Evolutionary conservation across 1,140 invertebrate species (phyloP), one percentile per base, ranked within the genome.

Genomic region (Pseudomyrmex concolor): DNA sequence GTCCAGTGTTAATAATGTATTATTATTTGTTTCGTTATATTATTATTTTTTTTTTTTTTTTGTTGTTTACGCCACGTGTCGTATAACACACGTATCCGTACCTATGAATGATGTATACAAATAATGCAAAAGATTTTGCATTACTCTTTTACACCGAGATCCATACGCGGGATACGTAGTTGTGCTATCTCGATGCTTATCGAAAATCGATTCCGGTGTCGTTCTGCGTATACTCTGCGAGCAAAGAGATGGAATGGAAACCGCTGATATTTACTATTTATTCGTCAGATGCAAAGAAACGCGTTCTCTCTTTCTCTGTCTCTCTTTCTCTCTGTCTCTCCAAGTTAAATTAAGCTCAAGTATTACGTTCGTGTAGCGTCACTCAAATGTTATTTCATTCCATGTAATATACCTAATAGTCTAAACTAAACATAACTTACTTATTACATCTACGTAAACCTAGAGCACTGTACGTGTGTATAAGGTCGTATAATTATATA

Each of bases 401-500:
- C 94, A 94, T 94, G 94, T 94, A 94, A 94, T 94, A 94, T 94
- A 94, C 92, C 91, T 94, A 93, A 94, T 93, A 94, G 93, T 92
- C 92, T 94, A 94, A 34, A 92, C 89, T 91, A 91, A 92, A 91
- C 91, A 92, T 93, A 34, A 93, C 90, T 91, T 93, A 94, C 92
- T 93, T 92, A 93, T 88, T 94, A 92, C 92, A 93, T 92, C 91
- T 93, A 94, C 91, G 91, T 94, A 94, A 34, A 94, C 89, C 91
- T 94, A 94, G 92, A 94, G 92, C 93, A 94, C 93, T 92, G 90
- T 94, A 94, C 90, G 92, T 91, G 93, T 34, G 34, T 34, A 34
- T 93, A 94, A 93, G 93, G 90, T 91, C 90, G 90, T 92, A 94
- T 93, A 93, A 94, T 94, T 94, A 93, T 94, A 94, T 94, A 94